Evolutionary conservation across 2,797 vertebrate species (phyloP).

Genomic region (Adrianichthys oophorus): DNA sequence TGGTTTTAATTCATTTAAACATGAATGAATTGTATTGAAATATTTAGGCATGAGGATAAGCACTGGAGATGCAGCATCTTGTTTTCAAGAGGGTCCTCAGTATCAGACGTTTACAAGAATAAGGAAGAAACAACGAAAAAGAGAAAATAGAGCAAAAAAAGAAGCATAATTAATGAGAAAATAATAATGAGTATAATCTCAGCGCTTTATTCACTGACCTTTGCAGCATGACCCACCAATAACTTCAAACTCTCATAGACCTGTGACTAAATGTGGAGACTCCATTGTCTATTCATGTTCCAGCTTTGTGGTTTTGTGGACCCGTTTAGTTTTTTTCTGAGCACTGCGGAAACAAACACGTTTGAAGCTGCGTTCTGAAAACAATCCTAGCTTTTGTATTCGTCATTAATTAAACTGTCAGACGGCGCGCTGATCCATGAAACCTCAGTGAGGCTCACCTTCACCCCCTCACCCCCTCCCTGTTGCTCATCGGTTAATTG

Average conservation of each 20-base stretch:
- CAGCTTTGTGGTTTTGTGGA: neutral
- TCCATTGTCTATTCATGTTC: neutral
- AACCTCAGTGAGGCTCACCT: conserved; percentile 22
- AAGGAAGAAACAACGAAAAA: too few species aligned
- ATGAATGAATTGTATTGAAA: conserved; percentile 2
- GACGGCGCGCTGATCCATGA: conserved; percentile 15
- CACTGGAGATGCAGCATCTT: neutral
- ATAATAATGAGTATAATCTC: too few species aligned
- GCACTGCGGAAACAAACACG: neutral
- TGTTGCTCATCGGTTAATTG: conserved; percentile 63
- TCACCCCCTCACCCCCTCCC: neutral
- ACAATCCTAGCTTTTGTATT: conserved; percentile 7
- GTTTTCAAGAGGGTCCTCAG: too few species aligned
- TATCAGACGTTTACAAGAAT: too few species aligned
- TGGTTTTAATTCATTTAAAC: conserved; percentile 5
- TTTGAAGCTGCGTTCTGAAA: neutral
- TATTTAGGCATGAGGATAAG: too few species aligned
- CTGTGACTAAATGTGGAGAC: neutral
- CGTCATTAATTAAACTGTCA: conserved; percentile 16
- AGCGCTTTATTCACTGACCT: conserved; percentile 15
- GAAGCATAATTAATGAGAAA: too few species aligned
- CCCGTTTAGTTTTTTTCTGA: neutral
- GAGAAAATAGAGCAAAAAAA: too few species aligned
- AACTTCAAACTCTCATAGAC: conserved; percentile 10
- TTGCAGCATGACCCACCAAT: conserved; percentile 2